A percentile compares a stretch with the other conserved stretches of the same genome.
Conservation (phyloP, 2,888 invertebrate genomes). For the Azorinus chamasolen region DNA sequence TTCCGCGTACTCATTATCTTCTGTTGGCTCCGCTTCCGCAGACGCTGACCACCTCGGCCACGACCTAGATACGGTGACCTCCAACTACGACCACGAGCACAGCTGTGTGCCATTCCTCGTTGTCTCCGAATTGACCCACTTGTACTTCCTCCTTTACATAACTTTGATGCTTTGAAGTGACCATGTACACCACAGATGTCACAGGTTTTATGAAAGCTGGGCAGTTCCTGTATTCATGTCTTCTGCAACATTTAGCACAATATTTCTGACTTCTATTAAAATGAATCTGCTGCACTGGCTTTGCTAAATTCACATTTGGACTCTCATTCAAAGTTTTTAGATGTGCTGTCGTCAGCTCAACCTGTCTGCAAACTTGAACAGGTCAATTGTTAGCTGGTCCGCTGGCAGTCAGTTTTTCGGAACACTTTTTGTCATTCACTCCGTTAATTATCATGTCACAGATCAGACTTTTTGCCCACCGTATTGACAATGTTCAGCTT, state of each 20-base stretch:
- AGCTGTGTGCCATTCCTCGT: not conserved
- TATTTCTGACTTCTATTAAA: not conserved
- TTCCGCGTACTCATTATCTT: constrained; percentile 2
- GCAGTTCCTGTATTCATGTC: constrained; percentile 15
- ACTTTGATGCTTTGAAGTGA: constrained; percentile 24
- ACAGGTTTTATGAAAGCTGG: constrained; percentile 20
- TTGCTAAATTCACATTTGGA: constrained; percentile 12
- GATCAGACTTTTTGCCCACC: constrained; percentile 50
- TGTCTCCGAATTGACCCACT: not conserved
- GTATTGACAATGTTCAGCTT: constrained; percentile 58
- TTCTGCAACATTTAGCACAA: constrained; percentile 26
- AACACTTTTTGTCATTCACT: constrained; percentile 41
- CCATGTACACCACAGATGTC: constrained; percentile 19
- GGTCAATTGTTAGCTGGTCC: constrained; percentile 26
- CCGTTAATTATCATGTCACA: constrained; percentile 59
- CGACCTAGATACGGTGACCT: constrained; percentile 1
- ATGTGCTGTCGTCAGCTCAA: constrained; percentile 41
- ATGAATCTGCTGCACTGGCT: not conserved
- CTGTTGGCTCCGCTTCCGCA: constrained; percentile 2
- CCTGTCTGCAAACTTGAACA: constrained; percentile 35
- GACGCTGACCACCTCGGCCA: not conserved
- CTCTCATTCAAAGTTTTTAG: constrained; percentile 29
- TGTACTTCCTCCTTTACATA: not conserved
- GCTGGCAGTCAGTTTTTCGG: constrained; percentile 46
- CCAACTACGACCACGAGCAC: not conserved